These are phyloP conservation scores for Prunella strophiata DNA, from an alignment of 2,797 vertebrate genomes.

Conservation along the genomic window DNA sequence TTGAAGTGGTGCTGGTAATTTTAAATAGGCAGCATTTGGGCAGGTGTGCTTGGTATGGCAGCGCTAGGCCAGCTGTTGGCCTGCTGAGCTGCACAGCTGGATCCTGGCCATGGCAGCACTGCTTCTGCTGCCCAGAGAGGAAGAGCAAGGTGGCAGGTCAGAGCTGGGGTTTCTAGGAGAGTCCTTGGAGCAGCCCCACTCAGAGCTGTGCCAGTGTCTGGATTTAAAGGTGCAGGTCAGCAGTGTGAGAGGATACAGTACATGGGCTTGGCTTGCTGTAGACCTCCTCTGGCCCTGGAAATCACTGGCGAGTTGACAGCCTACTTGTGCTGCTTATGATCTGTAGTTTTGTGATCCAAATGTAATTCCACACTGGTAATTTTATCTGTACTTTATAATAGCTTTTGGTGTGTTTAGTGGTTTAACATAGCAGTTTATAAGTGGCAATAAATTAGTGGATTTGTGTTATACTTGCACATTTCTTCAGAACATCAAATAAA, in stretches of 20 bases:
- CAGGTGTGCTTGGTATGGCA: background rate
- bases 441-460: background rate
- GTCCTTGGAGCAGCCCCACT: background rate
- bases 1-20: background rate
- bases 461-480: background rate
- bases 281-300: background rate
- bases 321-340: background rate
- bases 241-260: background rate
- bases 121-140: background rate
- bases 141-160: background rate
- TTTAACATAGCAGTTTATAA: background rate
- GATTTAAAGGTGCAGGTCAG: background rate
- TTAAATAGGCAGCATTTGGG: background rate
- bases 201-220: background rate
- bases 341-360: background rate
- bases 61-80: background rate
- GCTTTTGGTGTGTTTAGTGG: background rate
- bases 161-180: background rate
- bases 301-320: background rate
- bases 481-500: background rate
- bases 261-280: background rate
- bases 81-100: background rate
- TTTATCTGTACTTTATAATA: background rate
- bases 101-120: background rate
- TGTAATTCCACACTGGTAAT: background rate